Evolutionary conservation across 2,888 invertebrate species (phyloP), one percentile per base, ranked within the genome.

Genomic region (Latrodectus hesperus): DNA sequence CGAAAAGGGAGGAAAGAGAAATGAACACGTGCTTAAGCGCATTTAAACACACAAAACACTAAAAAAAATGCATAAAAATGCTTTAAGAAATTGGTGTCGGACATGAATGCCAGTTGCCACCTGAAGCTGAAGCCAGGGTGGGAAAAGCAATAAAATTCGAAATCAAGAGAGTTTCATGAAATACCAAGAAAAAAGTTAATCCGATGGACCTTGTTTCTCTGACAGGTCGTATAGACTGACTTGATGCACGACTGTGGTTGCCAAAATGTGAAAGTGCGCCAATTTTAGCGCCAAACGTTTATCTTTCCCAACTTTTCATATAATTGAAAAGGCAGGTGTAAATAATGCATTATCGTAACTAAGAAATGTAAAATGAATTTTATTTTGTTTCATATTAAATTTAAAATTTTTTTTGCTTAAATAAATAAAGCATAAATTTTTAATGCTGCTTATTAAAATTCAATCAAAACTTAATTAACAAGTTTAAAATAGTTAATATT

Each of bases 161-260:
- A 86, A 81, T 86, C 85, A 75, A 68, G 38, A 38, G 49, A 67
- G 78, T 79, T 79, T 74, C 80, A 67, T 51, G 80, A 75, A 38
- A 85, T 85, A 60, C 79, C 79, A 74, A 73, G 84, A 85, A 86
- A 38, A 86, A 86, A 86, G 85, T 86, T 86, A 86, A 86, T 86
- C 85, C 85, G 38, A 65, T 17, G 72, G 85, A 86, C 85, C 85
- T 86, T 86, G 85, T 86, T 86, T 80, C 80, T 80, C 65, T 86
- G 85, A 86, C 85, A 86, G 85, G 80, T 86, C 85, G 80, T 86
- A 86, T 80, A 75, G 76, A 79, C 80, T 71, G 26, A 76, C 80
- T 64, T 86, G 85, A 86, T 86, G 85, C 85, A 86, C 80, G 85
- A 70, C 80, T 80, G 76, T 80, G 85, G 85, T 86, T 86, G 65